These are phyloP conservation scores for Rhagologus leucostigma DNA, from an alignment of 2,113 vertebrate genomes.

Conservation along the genomic window DNA sequence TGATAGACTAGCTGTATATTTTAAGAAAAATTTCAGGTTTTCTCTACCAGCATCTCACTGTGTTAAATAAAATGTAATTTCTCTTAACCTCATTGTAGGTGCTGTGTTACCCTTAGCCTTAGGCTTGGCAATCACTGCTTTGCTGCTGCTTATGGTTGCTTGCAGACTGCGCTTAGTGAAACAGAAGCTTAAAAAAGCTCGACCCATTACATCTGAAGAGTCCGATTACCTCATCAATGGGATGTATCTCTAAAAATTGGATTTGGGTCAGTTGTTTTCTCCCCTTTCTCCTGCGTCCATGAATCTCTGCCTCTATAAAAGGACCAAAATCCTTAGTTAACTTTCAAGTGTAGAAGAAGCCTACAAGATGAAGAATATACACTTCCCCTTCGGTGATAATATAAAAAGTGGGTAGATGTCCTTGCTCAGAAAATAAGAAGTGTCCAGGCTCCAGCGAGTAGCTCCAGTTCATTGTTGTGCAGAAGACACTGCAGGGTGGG, in stretches of 20 bases:
- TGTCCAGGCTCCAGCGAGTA: not conserved
- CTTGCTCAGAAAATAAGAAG: not conserved
- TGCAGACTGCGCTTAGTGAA: constrained; percentile 88
- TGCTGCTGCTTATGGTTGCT: constrained; percentile 91
- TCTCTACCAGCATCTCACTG: not conserved
- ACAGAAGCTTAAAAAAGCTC: constrained; percentile 91
- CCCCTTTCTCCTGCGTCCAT: not conserved
- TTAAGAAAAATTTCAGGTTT: not conserved
- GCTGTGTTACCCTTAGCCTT: constrained; percentile 91
- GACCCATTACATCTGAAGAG: constrained; percentile 94
- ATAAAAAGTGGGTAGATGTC: not conserved
- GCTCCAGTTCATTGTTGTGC: not conserved
- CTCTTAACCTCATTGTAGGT: constrained; percentile 68
- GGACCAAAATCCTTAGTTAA: constrained; percentile 31
- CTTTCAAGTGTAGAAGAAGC: constrained; percentile 21
- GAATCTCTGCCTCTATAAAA: constrained; percentile 43
- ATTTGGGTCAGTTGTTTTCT: not conserved
- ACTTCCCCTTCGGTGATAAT: not conserved
- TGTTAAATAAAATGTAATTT: not conserved
- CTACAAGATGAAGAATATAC: not conserved
- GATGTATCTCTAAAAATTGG: constrained; percentile 89
- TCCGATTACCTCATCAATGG: constrained; percentile 99
- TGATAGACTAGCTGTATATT: not conserved
- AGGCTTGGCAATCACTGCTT: constrained; percentile 88
- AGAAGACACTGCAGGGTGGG: not conserved